phyloP scores from a whole-genome alignment of 2,113 vertebrate species.

The Colossoma macropomum region DNA sequence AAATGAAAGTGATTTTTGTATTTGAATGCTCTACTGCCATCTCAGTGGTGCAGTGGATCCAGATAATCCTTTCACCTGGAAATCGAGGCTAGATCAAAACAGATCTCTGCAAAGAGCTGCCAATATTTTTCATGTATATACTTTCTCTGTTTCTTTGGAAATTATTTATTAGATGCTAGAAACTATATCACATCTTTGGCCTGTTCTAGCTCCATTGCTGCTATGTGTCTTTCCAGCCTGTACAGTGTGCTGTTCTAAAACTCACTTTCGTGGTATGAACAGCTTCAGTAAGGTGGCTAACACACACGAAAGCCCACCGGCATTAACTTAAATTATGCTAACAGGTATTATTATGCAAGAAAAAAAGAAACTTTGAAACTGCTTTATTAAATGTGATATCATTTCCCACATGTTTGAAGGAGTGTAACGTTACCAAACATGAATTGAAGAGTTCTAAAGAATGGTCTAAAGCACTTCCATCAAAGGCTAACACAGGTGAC shows the following conservation, averaged over 20 bases:
- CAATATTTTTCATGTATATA: conserved; percentile 45
- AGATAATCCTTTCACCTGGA: not conserved
- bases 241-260: conserved; percentile 43
- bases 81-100: conserved; percentile 8
- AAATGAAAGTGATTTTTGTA: too few relatives aligned
- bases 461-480: conserved; percentile 30
- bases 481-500: conserved; percentile 20
- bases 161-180: conserved; percentile 56
- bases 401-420: conserved; percentile 3
- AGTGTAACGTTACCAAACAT: conserved; percentile 9
- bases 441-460: not conserved
- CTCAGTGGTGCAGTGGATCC: not conserved
- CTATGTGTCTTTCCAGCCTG: conserved; percentile 47
- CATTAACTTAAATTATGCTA: conserved; percentile 30
- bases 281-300: conserved; percentile 38
- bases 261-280: conserved; percentile 30
- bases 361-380: not conserved
- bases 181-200: conserved; percentile 43
- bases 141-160: conserved; percentile 47
- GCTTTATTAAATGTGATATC: conserved; percentile 16
- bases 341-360: conserved; percentile 47
- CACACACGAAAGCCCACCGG: conserved; percentile 24
- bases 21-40: not conserved
- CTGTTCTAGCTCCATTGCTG: conserved; percentile 52
- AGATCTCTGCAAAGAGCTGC: conserved; percentile 14